Conservation (phyloP, 2,888 invertebrate genomes). For the Frankliniella fusca region DNA sequence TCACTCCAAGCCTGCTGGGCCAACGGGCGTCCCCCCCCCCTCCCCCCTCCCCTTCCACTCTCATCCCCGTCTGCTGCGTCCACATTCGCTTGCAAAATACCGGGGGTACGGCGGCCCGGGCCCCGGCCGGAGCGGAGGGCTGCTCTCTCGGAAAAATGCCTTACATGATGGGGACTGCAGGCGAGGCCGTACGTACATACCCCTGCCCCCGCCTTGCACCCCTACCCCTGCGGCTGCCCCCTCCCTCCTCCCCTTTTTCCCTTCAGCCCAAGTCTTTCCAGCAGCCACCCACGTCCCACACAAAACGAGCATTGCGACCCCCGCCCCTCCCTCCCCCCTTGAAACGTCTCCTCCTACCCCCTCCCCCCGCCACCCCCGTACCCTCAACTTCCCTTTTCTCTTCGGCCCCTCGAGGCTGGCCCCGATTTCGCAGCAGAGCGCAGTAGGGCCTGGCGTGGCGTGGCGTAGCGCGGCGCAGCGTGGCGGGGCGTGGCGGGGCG, state of each 20-base stretch:
- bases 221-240: too few species aligned
- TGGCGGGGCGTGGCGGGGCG: background rate
- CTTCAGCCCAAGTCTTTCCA: background rate
- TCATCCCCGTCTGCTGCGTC: too few species aligned
- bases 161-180: background rate
- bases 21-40: background rate
- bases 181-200: background rate
- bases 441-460: background rate
- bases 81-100: too few species aligned
- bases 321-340: background rate
- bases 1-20: too few species aligned
- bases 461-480: too few species aligned
- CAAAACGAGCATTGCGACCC: slow-evolving; percentile 12
- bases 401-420: slow-evolving; percentile 14
- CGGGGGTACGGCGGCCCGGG: background rate
- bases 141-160: background rate
- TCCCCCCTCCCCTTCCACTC: too few species aligned
- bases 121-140: background rate
- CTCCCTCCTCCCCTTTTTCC: background rate
- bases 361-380: background rate
- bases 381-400: background rate
- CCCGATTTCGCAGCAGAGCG: slow-evolving; percentile 16
- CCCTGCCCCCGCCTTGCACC: too few species aligned
- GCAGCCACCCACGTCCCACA: background rate
- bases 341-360: background rate